These are phyloP conservation scores for Syngnathus floridae DNA, from an alignment of 2,113 vertebrate genomes.

Conservation along the genomic window DNA sequence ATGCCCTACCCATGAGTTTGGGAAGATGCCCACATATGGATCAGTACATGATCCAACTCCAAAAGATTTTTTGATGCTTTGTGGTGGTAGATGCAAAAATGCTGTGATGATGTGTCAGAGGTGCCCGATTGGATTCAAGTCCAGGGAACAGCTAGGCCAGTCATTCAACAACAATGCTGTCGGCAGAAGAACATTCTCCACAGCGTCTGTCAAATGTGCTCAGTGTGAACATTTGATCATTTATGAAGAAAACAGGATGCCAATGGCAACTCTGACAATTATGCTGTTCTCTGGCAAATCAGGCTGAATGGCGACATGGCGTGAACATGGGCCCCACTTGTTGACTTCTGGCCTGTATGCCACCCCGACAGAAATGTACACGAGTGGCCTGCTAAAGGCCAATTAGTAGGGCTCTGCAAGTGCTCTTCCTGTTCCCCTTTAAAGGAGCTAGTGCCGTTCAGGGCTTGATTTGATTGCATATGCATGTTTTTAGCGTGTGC, in stretches of 20 bases:
- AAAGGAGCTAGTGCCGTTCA: background rate
- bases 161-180: background rate
- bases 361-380: background rate
- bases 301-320: background rate
- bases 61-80: too few species aligned
- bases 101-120: too few species aligned
- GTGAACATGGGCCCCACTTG: background rate
- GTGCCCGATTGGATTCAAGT: too few species aligned
- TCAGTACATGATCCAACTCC: too few species aligned
- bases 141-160: too few species aligned
- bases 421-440: background rate
- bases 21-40: too few species aligned
- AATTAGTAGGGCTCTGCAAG: background rate
- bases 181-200: background rate
- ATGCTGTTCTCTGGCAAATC: background rate
- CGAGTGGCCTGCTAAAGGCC: background rate
- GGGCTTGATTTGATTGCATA: too few species aligned
- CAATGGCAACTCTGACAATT: too few species aligned
- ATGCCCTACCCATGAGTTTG: too few species aligned
- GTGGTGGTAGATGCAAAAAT: too few species aligned
- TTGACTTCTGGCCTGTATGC: background rate
- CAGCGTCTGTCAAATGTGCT: background rate
- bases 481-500: too few species aligned
- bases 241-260: background rate
- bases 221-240: background rate